Base-by-base conservation (phyloP, 2,888 invertebrate genomes). In the Tetragnatha montana region DNA sequence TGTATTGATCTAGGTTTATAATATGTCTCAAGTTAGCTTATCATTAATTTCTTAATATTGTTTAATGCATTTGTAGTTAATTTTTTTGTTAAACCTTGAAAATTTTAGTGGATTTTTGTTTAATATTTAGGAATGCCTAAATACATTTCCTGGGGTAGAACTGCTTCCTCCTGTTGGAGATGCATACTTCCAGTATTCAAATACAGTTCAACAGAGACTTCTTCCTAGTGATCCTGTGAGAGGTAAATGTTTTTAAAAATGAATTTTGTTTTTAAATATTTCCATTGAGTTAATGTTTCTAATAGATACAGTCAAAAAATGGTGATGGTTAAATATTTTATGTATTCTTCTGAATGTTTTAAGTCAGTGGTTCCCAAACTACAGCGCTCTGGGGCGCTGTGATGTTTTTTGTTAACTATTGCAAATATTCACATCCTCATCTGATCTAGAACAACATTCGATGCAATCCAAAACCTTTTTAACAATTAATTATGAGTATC, bases 131-230 rank as follows among this genome's bases (percentile, higher is more conserved):
- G 90, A 90, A 68, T 90, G 90, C 71, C 60, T 90, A 84, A 90
- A 84, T 68, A 84, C 80, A 35, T 90, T 83, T 84, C 90, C 90
- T 78, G 80, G 84, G 60, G 87, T 87, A 12, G 90, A 90, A 78
- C 76, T 90, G 69, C 84, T 90, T 83, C 87, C 89, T 71, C 79
- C 89, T 60, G 87, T 90, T 49, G 90, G 90, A 21, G 90, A 90
- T 81, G 81, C 87, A 21, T 90, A 90, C 81, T 90, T 90, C 78
- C 90, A 90, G 81, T 90, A 90, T 90, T 84, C 87, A 35, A 87
- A 87, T 19, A 80, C 90, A 87, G 87, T 87, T 85, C 90, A 90
- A 81, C 90, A 90, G 80, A 74, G 90, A 68, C 87, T 90, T 51
- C 79, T 90, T 80, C 90, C 90, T 50, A 80, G 75, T 75, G 90